Percentiles rank a stretch among this genome's conserved stretches.
phyloP scores from a whole-genome alignment of 2,797 vertebrate genomes.

The Cheirogaleus major region DNA sequence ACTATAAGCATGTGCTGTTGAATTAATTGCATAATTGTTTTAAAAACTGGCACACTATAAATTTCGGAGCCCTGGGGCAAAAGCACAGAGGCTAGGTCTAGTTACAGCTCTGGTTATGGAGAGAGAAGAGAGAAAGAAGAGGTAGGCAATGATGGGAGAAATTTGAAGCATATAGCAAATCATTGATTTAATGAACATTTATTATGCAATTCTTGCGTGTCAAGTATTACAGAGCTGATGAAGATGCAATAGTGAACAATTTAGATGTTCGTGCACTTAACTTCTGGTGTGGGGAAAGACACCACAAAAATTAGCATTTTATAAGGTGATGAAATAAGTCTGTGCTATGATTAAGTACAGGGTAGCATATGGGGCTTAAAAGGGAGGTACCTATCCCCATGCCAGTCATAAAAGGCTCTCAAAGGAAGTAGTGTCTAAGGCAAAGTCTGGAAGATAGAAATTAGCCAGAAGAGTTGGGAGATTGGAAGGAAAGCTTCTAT shows the following conservation, averaged over 20 bases:
- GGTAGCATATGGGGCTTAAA: neutral
- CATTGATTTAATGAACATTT: neutral
- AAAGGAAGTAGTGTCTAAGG: neutral
- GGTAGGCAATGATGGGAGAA: neutral
- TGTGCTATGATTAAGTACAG: neutral
- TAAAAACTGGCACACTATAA: neutral
- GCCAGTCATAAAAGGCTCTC: neutral
- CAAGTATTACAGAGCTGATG: neutral
- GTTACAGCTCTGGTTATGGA: neutral
- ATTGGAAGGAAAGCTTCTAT: neutral
- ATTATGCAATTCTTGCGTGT: neutral
- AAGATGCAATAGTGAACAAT: neutral
- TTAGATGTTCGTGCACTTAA: neutral
- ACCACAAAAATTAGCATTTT: neutral
- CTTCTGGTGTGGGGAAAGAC: neutral
- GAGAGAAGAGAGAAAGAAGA: neutral
- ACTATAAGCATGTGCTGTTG: neutral
- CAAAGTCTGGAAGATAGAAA: neutral
- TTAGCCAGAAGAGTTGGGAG: neutral
- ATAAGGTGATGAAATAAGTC: neutral
- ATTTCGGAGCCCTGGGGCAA: neutral
- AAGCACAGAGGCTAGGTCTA: neutral
- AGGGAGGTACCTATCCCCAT: neutral
- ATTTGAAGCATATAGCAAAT: neutral
- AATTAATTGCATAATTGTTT: slow-evolving; percentile 23